Conservation (phyloP, 2,888 invertebrate genomes). For the Acanthosoma haemorrhoidale region DNA sequence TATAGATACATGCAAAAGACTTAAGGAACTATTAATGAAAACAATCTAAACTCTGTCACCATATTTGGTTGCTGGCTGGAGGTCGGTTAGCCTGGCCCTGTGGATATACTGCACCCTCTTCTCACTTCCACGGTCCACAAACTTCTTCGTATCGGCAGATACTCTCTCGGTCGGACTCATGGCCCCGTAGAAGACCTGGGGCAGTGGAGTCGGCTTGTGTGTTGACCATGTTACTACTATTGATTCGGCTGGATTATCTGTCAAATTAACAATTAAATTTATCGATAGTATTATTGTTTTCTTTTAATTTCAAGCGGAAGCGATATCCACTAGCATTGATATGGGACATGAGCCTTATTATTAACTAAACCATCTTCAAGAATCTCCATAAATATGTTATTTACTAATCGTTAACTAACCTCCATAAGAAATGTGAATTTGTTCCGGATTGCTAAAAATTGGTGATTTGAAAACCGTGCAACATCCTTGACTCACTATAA, state of each 20-base stretch:
- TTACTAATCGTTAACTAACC: conserved; percentile 46
- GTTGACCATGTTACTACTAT: conserved; percentile 82
- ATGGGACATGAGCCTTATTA: too few relatives aligned
- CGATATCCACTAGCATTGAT: too few relatives aligned
- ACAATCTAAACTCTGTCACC: too few relatives aligned
- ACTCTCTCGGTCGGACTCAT: conserved; percentile 51
- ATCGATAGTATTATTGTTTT: not conserved
- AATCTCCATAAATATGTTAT: too few relatives aligned
- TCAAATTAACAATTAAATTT: not conserved
- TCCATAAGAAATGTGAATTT: conserved; percentile 62
- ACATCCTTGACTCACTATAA: too few relatives aligned
- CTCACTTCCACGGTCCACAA: conserved; percentile 67
- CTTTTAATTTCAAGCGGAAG: too few relatives aligned
- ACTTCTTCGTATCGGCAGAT: conserved; percentile 56
- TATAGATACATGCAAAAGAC: too few relatives aligned
- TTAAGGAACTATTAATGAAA: too few relatives aligned
- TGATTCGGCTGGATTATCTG: conserved; percentile 55
- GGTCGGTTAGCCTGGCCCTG: conserved; percentile 58
- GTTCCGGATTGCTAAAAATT: conserved; percentile 56
- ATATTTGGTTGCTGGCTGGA: conserved; percentile 60
- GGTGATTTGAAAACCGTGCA: not conserved
- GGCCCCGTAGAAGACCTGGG: conserved; percentile 70
- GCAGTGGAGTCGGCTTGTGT: conserved; percentile 58
- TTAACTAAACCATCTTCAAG: too few relatives aligned
- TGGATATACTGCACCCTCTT: conserved; percentile 70